These are phyloP conservation scores for Terrapene triunguis DNA, from an alignment of 2,113 vertebrate species.

Conservation along the genomic window DNA sequence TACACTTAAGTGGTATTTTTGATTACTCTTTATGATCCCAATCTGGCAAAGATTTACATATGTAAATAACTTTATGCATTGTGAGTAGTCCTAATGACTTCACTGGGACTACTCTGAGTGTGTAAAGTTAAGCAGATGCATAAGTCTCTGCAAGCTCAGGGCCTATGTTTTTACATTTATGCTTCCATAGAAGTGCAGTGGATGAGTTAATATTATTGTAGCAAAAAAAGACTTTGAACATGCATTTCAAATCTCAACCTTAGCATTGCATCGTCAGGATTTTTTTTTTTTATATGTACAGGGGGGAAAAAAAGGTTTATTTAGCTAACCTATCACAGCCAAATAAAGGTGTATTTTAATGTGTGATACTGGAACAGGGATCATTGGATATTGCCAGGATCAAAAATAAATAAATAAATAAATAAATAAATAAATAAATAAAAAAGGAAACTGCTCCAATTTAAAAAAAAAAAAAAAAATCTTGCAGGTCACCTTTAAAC, in stretches of 20 bases:
- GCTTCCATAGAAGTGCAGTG: not conserved
- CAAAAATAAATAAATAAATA: not conserved
- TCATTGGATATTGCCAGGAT: not conserved
- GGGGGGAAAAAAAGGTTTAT: not conserved
- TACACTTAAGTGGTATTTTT: not conserved
- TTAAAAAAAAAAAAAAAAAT: no score
- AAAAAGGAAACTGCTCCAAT: rapidly evolving
- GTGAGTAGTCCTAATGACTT: not conserved
- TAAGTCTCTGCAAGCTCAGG: not conserved
- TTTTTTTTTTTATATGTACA: not conserved
- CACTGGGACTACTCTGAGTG: not conserved
- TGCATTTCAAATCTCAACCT: not conserved
- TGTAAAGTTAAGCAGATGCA: not conserved
- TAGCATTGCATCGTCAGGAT: not conserved
- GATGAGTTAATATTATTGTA: not conserved
- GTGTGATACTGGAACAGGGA: not conserved
- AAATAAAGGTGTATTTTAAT: not conserved
- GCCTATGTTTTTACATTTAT: not conserved
- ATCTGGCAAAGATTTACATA: not conserved
- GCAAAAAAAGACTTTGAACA: not conserved
- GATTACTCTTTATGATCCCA: not conserved
- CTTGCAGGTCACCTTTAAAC: not conserved
- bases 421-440: no score
- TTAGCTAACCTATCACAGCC: not conserved
- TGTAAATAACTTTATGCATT: not conserved